Percentiles rank a stretch among this genome's conserved stretches.
phyloP scores from a whole-genome alignment of 2,797 vertebrate genomes.

The Hippopotamyrus pictus region DNA sequence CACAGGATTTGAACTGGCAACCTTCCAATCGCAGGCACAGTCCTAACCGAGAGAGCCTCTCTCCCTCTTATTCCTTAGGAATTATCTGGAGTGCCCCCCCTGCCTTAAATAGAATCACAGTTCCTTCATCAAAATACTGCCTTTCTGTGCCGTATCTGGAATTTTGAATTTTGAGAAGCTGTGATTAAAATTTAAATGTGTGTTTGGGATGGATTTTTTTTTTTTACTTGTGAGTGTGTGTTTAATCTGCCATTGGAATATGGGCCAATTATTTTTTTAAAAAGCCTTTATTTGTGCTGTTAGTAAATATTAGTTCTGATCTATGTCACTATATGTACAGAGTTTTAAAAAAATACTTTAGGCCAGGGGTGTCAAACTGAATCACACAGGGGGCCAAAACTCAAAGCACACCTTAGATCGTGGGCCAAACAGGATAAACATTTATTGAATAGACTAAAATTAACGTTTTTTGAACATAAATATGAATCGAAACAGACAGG shows the following conservation, averaged over 20 bases:
- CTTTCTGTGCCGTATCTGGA: background rate
- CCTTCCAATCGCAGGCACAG: background rate
- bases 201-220: background rate
- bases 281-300: background rate
- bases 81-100: background rate
- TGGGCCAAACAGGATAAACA: no score
- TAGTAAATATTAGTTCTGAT: background rate
- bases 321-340: background rate
- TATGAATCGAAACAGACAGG: no score
- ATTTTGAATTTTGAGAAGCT: background rate
- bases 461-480: no score
- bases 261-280: background rate
- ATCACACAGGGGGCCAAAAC: no score
- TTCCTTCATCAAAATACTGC: background rate
- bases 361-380: background rate
- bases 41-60: background rate
- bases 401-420: no score
- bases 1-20: background rate
- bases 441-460: no score
- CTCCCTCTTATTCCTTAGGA: background rate
- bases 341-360: background rate
- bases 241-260: background rate
- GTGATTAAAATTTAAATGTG: background rate
- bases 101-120: background rate
- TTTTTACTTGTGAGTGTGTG: background rate